These are phyloP conservation scores for Carposina sasakii DNA, from an alignment of 1,140 invertebrate genomes.

Conservation along the genomic window DNA sequence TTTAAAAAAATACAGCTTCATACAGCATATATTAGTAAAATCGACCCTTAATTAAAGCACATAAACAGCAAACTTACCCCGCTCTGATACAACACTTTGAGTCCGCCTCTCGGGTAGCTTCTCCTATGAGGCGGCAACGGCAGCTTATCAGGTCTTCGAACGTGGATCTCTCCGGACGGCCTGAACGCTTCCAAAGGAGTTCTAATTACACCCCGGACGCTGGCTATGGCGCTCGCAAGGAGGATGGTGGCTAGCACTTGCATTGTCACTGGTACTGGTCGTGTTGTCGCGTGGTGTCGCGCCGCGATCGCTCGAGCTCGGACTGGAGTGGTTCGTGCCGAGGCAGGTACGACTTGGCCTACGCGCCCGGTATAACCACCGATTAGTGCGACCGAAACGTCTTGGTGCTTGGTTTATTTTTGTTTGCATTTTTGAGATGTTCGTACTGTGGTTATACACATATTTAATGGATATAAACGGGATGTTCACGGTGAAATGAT, in stretches of 20 bases:
- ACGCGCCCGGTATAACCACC: constrained; percentile 64
- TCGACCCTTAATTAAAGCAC: too few species aligned
- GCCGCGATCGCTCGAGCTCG: constrained; percentile 28
- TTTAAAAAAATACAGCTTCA: too few species aligned
- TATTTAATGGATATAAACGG: too few species aligned
- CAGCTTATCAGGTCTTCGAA: constrained; percentile 58
- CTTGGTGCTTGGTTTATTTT: constrained; percentile 48
- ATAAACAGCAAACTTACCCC: constrained; percentile 51
- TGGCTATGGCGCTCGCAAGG: constrained; percentile 41
- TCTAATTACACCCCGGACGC: constrained; percentile 48
- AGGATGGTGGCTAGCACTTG: constrained; percentile 51
- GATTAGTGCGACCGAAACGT: constrained; percentile 27
- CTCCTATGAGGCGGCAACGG: constrained; percentile 51
- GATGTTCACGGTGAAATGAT: too few species aligned
- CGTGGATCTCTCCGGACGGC: constrained; percentile 52
- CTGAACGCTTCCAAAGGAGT: constrained; percentile 63
- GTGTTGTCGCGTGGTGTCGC: constrained; percentile 19
- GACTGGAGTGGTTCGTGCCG: constrained; percentile 52
- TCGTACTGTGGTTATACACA: too few species aligned
- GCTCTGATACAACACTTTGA: constrained; percentile 60
- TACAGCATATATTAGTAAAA: too few species aligned
- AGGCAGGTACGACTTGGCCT: constrained; percentile 62
- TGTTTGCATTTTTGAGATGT: too few species aligned
- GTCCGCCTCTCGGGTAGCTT: constrained; percentile 47
- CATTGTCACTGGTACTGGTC: constrained; percentile 29